These are phyloP conservation scores for Camponotus floridanus DNA, from an alignment of 1,140 invertebrate species.

Conservation along the genomic window DNA sequence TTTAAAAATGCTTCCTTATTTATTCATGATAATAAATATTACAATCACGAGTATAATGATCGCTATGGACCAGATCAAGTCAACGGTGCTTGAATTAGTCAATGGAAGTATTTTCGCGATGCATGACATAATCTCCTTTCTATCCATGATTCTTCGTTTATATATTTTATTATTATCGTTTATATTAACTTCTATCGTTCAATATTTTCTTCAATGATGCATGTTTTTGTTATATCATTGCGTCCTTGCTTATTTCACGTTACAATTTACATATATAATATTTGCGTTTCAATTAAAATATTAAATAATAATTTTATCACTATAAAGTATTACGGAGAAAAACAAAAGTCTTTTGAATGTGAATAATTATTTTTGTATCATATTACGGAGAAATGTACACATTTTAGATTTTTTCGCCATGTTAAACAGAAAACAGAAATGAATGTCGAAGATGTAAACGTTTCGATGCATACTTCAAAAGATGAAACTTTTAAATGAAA, in stretches of 20 bases:
- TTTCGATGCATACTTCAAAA: constrained; percentile 34
- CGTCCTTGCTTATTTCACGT: not conserved
- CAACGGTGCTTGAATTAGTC: constrained; percentile 21
- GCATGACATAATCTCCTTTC: constrained; percentile 7
- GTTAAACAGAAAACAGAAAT: constrained; percentile 31
- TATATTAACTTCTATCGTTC: not conserved
- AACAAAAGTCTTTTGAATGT: not conserved
- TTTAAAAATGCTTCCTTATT: not conserved
- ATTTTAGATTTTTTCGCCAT: constrained; percentile 21
- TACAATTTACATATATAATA: not conserved
- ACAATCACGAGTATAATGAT: constrained; percentile 34
- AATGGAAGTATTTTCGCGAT: constrained; percentile 16
- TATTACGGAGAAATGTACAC: not conserved
- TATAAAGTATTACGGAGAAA: not conserved
- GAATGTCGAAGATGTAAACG: not conserved
- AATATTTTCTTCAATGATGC: not conserved
- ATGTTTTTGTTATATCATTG: not conserved
- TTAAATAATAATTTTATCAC: not conserved
- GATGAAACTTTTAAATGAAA: not conserved
- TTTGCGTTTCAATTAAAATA: constrained; percentile 5
- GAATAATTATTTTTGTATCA: constrained; percentile 1
- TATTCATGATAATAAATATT: constrained; percentile 30
- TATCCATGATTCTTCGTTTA: not conserved
- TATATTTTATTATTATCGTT: too few species aligned
- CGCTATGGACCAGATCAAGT: constrained; percentile 49